These are phyloP conservation scores for Eulemur rufifrons DNA, from an alignment of 2,113 vertebrate genomes.

Conservation along the genomic window DNA sequence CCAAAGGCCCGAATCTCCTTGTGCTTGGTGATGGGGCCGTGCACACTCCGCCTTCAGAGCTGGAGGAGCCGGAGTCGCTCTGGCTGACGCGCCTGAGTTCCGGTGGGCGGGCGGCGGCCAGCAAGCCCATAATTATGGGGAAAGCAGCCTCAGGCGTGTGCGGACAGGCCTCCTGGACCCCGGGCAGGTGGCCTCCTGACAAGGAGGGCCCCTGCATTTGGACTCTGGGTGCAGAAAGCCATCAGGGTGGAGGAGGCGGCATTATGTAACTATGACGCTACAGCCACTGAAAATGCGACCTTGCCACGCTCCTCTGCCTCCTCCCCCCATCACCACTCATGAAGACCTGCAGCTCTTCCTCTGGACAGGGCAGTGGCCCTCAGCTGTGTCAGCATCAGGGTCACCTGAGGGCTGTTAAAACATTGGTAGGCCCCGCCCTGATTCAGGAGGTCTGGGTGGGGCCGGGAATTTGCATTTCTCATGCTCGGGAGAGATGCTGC, in stretches of 20 bases:
- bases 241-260: neutral
- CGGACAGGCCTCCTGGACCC: neutral
- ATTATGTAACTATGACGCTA: slow-evolving; percentile 20
- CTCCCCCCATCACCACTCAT: neutral
- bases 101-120: neutral
- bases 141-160: neutral
- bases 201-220: neutral
- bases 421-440: neutral
- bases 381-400: neutral
- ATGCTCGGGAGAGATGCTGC: neutral
- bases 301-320: neutral
- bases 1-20: neutral
- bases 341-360: neutral
- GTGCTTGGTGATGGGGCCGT: rapidly evolving
- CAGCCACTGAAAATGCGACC: neutral
- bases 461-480: neutral
- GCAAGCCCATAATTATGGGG: slow-evolving; percentile 28
- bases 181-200: slow-evolving; percentile 35
- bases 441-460: neutral
- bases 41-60: neutral
- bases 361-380: neutral
- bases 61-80: rapidly evolving
- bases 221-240: slow-evolving; percentile 1
- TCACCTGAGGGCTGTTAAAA: neutral
- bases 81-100: neutral